Evolutionary conservation across 2,888 invertebrate species (phyloP), one percentile per base, ranked within the genome.

Genomic region (Drosophila neonasuta): DNA sequence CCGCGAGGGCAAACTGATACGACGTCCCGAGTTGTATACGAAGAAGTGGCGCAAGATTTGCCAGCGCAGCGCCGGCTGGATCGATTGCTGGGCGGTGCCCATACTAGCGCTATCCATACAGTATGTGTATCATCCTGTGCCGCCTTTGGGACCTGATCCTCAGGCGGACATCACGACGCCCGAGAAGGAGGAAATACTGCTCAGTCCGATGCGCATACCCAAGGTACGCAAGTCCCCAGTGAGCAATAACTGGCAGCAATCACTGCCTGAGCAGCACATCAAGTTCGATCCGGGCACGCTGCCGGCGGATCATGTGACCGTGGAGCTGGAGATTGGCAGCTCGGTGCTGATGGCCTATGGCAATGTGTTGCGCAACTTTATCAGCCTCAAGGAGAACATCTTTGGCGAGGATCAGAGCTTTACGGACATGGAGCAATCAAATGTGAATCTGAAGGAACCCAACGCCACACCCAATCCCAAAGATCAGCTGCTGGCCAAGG

Each of bases 381-480:
- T 98, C 88, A 95, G 97, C 91, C 93, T 98, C 44, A 95, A 98
- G 93, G 99, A 99, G 92, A 99, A 99, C 88, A 97, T 99, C 77
- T 97, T 99, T 90, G 99, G 99, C 0, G 98, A 97, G 91, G 97
- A 98, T 92, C 98, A 99, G 91, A 93, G 93, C 24, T 98, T 98
- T 88, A 96, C 96, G 0, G 98, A 98, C 85, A 97, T 98, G 96
- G 96, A 96, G 80, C 94, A 95, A 77, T 92, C 91, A 10, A 91
- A 92, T 83, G 88, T 89, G 8, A 91, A 92, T 36, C 92, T 93
- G 0, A 92, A 89, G 69, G 86, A 88, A 10, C 56, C 81, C 5
- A 89, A 91, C 34, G 88, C 90, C 0, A 87, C 91, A 0, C 73
- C 68, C 13, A 90, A 91, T 42, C 90, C 90, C 56, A 92, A 92